Evolutionary conservation across 2,888 invertebrate species (phyloP).

Genomic region (Luperina nickerlii): DNA sequence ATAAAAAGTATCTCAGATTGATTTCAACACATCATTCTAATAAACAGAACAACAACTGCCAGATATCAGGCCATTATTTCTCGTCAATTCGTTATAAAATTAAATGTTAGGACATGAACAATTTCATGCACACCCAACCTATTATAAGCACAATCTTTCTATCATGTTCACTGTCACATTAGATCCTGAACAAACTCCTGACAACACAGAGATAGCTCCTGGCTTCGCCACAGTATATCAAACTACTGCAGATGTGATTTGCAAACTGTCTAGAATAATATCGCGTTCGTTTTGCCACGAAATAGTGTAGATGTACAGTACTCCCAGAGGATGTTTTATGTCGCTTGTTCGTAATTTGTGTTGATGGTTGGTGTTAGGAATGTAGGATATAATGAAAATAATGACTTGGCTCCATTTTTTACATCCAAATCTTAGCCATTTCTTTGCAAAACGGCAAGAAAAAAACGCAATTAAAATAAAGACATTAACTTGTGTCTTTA

Average conservation of each 20-base stretch:
- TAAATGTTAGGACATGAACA: not conserved
- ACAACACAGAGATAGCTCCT: slow-evolving; percentile 29
- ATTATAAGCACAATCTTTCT: not conserved
- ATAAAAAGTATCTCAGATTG: not conserved
- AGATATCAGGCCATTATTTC: not conserved
- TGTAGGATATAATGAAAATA: not conserved
- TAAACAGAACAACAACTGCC: no score
- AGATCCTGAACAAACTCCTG: slow-evolving; percentile 22
- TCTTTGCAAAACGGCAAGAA: not conserved
- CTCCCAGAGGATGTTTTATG: slow-evolving; percentile 6
- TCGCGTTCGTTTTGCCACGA: slow-evolving; percentile 31
- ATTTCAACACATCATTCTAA: not conserved
- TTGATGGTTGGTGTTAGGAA: not conserved
- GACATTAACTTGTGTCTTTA: not conserved
- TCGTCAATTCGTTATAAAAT: not conserved
- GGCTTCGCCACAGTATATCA: slow-evolving; percentile 10
- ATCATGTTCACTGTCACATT: slow-evolving; percentile 44
- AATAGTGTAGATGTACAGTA: slow-evolving; percentile 3
- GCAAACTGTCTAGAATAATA: slow-evolving; percentile 48
- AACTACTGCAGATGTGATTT: slow-evolving; percentile 49
- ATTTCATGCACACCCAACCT: not conserved
- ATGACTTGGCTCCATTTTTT: not conserved
- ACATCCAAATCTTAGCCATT: not conserved
- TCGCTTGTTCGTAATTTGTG: not conserved
- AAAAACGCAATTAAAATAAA: no score